A percentile compares a stretch with the other conserved stretches of the same genome.
These are phyloP conservation scores for Penaeus indicus DNA, from an alignment of 1,140 invertebrate genomes.

Conservation along the genomic window DNA sequence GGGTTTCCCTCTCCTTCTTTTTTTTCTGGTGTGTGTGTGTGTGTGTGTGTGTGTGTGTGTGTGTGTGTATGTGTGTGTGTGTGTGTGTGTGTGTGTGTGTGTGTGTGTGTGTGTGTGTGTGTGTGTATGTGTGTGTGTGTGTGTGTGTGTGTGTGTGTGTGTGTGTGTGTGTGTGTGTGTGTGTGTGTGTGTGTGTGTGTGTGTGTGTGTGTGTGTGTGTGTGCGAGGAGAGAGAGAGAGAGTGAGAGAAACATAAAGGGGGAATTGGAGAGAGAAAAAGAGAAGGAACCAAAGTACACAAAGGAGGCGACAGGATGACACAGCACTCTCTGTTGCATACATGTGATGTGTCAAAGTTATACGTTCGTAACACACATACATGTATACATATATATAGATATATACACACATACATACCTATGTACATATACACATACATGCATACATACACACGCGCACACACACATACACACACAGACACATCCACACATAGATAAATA, in stretches of 20 bases:
- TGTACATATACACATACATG: no score
- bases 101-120: slow-evolving; percentile 37
- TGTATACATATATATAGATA: no score
- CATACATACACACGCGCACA: no score
- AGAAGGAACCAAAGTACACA: no score
- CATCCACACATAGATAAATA: no score
- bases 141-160: slow-evolving; percentile 36
- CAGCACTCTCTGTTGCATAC: not conserved
- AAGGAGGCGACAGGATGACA: not conserved
- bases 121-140: slow-evolving; percentile 34
- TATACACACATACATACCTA: no score
- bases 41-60: no score
- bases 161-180: slow-evolving; percentile 38
- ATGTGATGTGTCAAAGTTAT: no score
- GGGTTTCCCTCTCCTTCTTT: no score
- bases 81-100: slow-evolving; percentile 36
- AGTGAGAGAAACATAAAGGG: not conserved
- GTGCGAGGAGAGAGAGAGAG: slow-evolving; percentile 1
- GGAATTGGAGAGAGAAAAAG: not conserved
- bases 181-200: slow-evolving; percentile 35
- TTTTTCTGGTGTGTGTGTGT: no score
- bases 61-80: not conserved
- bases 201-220: slow-evolving; percentile 37
- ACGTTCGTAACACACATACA: no score
- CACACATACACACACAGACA: no score